Conservation (phyloP, 2,797 vertebrate species). For the Allenopithecus nigroviridis region DNA sequence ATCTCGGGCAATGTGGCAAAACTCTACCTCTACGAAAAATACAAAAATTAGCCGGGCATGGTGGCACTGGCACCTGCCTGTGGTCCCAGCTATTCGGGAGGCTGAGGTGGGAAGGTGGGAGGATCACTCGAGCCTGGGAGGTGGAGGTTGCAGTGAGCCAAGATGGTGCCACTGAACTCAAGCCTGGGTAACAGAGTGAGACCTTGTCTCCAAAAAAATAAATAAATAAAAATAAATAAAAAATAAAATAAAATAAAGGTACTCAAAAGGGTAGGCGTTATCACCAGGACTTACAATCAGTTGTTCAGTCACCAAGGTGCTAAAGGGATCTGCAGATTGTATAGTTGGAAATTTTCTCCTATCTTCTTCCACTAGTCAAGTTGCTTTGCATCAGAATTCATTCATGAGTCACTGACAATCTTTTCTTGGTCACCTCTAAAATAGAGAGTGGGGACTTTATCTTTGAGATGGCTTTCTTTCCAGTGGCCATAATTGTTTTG, state of each 20-base stretch:
- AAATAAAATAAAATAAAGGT: no score
- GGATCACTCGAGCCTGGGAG: background rate
- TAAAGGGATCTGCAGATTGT: no score
- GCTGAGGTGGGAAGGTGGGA: background rate
- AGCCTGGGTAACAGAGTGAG: background rate
- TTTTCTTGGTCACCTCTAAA: background rate
- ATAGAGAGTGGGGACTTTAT: background rate
- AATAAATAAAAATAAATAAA: no score
- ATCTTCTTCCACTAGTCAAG: background rate
- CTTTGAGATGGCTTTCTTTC: background rate
- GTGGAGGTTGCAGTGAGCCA: background rate
- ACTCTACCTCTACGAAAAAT: background rate
- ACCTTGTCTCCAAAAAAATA: background rate
- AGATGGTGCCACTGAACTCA: background rate
- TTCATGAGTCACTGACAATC: background rate
- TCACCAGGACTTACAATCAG: background rate
- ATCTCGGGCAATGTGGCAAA: background rate
- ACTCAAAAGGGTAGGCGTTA: fast-evolving
- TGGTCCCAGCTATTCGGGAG: background rate
- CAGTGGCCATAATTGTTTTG: background rate
- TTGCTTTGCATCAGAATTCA: background rate
- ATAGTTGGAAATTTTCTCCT: background rate
- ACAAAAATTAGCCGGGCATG: background rate
- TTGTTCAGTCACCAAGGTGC: background rate
- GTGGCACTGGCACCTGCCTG: background rate